phyloP scores from a whole-genome alignment of 2,797 vertebrate species.

The Mus minutoides region DNA sequence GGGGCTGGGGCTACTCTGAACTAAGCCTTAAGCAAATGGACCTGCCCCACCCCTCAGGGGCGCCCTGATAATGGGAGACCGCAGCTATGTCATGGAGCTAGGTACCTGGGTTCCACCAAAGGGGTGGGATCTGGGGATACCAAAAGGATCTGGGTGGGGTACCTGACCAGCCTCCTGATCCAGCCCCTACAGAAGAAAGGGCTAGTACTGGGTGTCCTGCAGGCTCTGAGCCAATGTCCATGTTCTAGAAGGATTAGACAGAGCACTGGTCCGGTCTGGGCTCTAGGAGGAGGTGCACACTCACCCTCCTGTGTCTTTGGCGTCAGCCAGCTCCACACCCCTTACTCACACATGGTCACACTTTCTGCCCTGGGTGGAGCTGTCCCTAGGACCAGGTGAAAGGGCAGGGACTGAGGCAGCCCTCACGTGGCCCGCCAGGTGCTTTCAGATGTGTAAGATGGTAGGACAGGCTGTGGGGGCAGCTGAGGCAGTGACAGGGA shows the following conservation, averaged over 20 bases:
- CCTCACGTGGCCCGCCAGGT: background rate
- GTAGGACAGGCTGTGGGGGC: background rate
- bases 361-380: constrained; percentile 64
- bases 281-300: background rate
- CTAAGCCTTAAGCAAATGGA: constrained; percentile 78
- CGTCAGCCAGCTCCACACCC: constrained; percentile 65
- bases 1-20: constrained; percentile 60
- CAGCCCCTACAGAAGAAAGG: background rate
- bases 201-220: background rate
- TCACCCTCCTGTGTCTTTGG: background rate
- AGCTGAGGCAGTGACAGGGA: background rate
- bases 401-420: constrained; percentile 17
- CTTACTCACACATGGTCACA: constrained; percentile 66
- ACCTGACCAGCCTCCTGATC: background rate
- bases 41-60: constrained; percentile 20
- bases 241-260: background rate
- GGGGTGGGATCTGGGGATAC: background rate
- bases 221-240: background rate
- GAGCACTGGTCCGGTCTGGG: background rate
- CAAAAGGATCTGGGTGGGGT: background rate
- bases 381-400: constrained; percentile 50
- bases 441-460: background rate
- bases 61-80: constrained; percentile 67
- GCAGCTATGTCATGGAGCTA: constrained; percentile 46
- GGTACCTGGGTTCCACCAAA: background rate